phyloP scores from a whole-genome alignment of 2,797 vertebrate genomes.

The Hippopotamyrus pictus region DNA sequence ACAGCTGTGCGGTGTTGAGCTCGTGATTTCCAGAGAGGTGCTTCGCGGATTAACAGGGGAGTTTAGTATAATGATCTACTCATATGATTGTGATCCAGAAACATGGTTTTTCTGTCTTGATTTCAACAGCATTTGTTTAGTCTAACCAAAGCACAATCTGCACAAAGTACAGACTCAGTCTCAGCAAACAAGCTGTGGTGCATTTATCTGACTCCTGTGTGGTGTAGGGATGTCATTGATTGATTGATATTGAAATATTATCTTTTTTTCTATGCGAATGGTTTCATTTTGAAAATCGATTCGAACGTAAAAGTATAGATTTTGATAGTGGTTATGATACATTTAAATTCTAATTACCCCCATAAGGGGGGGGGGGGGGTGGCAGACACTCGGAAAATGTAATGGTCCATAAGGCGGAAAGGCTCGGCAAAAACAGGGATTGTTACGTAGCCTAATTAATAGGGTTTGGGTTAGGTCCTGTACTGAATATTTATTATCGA shows the following conservation, averaged over 20 bases:
- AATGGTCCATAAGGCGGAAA: background rate
- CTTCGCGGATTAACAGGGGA: background rate
- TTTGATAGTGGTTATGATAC: background rate
- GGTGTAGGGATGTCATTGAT: background rate
- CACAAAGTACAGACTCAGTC: constrained; percentile 51
- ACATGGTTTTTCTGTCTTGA: background rate
- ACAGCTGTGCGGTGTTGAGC: background rate
- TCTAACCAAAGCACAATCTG: constrained; percentile 41
- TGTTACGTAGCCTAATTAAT: background rate
- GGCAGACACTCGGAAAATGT: background rate
- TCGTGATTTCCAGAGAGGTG: background rate
- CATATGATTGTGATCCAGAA: constrained; percentile 22
- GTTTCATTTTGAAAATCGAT: background rate
- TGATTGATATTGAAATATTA: background rate
- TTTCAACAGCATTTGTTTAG: constrained; percentile 39
- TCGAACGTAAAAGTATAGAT: background rate
- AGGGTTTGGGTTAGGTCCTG: background rate
- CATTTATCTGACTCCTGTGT: background rate
- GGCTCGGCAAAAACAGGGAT: background rate
- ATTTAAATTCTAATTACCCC: background rate
- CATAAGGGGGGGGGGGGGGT: background rate
- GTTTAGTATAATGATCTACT: constrained; percentile 10
- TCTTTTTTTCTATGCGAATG: background rate
- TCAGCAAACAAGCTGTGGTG: constrained; percentile 48
- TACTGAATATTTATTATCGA: background rate